Conservation (phyloP, 2,797 vertebrate species). For the Danio choprae region DNA sequence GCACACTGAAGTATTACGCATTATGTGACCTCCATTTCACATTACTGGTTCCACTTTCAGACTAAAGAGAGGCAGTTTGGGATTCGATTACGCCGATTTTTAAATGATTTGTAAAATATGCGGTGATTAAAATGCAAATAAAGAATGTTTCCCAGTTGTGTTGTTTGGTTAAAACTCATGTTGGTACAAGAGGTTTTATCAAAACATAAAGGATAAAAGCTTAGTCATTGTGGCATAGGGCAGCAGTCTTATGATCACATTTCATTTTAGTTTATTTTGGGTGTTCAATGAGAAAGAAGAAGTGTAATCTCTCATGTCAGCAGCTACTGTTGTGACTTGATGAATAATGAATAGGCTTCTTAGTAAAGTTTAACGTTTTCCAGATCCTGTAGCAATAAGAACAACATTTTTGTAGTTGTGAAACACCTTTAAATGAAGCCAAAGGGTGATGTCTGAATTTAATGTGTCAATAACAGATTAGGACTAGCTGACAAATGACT, state of each 20-base stretch:
- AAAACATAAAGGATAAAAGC: no score
- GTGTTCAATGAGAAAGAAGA: constrained; percentile 18
- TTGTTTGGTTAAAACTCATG: background rate
- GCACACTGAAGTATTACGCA: constrained; percentile 20
- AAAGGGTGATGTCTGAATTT: background rate
- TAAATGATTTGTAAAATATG: constrained; percentile 4
- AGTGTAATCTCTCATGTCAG: constrained; percentile 37
- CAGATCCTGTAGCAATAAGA: background rate
- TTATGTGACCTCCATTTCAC: background rate
- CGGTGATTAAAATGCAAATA: constrained; percentile 41
- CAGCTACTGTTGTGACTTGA: background rate
- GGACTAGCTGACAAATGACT: background rate
- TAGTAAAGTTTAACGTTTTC: background rate
- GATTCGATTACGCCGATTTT: constrained; percentile 22
- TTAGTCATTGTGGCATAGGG: no score
- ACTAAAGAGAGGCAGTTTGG: background rate
- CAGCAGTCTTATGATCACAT: no score
- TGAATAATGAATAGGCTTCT: background rate
- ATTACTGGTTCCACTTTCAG: constrained; percentile 1
- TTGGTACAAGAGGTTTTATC: background rate
- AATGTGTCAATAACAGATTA: background rate
- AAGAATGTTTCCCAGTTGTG: constrained; percentile 38
- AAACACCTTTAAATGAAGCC: background rate
- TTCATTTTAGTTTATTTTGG: background rate
- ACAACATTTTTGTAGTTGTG: background rate